Conservation (phyloP, 1,140 invertebrate species). For the Drosophila saltans region DNA sequence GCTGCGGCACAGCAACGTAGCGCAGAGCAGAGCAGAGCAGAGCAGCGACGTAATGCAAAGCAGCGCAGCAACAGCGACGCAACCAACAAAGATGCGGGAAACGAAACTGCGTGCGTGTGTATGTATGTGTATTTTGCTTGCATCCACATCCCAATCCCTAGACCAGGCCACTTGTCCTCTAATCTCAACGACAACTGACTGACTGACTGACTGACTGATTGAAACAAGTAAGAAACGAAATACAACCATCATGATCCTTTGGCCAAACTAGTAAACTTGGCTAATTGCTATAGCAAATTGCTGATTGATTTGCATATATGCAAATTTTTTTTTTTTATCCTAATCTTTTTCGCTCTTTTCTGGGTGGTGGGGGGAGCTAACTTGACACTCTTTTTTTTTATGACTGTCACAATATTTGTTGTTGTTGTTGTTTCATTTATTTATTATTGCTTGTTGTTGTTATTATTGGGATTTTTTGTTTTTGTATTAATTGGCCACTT, state of each 20-base stretch:
- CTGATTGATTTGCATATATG: slow-evolving; percentile 76
- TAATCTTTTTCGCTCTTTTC: slow-evolving; percentile 40
- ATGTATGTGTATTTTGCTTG: no score
- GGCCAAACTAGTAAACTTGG: slow-evolving; percentile 48
- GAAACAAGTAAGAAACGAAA: slow-evolving; percentile 59
- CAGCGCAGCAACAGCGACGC: slow-evolving; percentile 15
- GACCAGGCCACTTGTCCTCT: slow-evolving; percentile 18
- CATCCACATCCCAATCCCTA: no score
- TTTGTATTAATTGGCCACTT: slow-evolving; percentile 76
- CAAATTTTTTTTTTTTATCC: slow-evolving; percentile 49
- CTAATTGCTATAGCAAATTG: slow-evolving; percentile 77
- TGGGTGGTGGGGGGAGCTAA: no score
- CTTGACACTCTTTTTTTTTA: not conserved
- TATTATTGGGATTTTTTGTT: not conserved
- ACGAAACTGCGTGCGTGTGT: not conserved
- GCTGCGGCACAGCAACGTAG: slow-evolving; percentile 37
- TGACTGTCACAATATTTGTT: slow-evolving; percentile 81
- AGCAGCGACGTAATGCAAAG: slow-evolving; percentile 10
- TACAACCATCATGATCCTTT: not conserved
- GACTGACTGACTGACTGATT: slow-evolving; percentile 78
- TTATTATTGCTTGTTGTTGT: no score
- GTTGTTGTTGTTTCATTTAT: no score
- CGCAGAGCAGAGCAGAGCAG: not conserved
- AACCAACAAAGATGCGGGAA: slow-evolving; percentile 6
- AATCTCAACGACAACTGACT: slow-evolving; percentile 65